Conservation (phyloP, 1,140 invertebrate species). For the Bicyclus anynana region DNA sequence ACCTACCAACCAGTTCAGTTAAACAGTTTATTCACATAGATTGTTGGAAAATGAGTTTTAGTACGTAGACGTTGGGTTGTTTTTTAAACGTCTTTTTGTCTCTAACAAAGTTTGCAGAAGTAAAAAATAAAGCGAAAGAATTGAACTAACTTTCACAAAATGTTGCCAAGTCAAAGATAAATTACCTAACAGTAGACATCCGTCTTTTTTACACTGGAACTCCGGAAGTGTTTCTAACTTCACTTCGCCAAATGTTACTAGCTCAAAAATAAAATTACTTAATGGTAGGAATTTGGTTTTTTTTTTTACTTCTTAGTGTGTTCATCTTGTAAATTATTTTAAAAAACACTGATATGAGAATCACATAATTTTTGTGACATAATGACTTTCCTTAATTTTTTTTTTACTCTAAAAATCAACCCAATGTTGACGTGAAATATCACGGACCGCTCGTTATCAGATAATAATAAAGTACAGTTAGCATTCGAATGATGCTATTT, state of each 20-base stretch:
- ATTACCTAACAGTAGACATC: no score
- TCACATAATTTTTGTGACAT: not conserved
- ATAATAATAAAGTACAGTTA: not conserved
- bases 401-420: not conserved
- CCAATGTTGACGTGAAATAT: conserved; percentile 5
- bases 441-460: not conserved
- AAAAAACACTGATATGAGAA: no score
- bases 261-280: not conserved
- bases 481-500: not conserved
- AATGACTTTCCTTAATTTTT: no score
- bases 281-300: not conserved
- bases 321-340: no score
- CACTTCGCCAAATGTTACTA: not conserved
- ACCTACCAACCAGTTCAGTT: conserved; percentile 66
- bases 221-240: no score
- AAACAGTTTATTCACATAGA: conserved; percentile 29
- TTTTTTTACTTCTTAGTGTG: no score
- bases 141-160: no score
- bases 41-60: conserved; percentile 13
- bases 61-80: conserved; percentile 7
- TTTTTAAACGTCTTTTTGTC: not conserved
- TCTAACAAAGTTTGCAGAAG: no score
- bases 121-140: no score
- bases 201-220: no score
- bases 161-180: no score